Evolutionary conservation across 2,113 vertebrate genomes (phyloP).

Genomic region (Melanocharis versteri): DNA sequence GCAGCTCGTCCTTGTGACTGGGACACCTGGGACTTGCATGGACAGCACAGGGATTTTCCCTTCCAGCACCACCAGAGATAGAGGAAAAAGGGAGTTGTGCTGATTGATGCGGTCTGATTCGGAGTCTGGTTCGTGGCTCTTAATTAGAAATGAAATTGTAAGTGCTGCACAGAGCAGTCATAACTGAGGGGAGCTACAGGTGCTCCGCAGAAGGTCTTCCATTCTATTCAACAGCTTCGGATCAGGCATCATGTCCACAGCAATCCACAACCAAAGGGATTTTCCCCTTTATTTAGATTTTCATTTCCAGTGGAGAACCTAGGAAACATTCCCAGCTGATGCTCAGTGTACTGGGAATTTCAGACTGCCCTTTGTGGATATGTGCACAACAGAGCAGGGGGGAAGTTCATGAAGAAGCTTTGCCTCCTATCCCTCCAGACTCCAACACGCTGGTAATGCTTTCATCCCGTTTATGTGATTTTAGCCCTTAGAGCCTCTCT

Average conservation of each 20-base stretch:
- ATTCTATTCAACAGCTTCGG: background rate
- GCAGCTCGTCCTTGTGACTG: background rate
- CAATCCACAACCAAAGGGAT: background rate
- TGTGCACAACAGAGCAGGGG: background rate
- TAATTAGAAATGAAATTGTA: background rate
- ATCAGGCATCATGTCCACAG: background rate
- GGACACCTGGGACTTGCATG: background rate
- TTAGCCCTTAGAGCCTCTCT: background rate
- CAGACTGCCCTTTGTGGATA: background rate
- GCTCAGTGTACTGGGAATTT: background rate
- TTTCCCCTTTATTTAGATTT: background rate
- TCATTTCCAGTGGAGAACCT: background rate
- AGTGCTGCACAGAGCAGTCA: background rate
- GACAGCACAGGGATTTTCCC: background rate
- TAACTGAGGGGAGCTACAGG: background rate
- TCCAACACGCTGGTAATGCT: background rate
- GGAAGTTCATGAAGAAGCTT: background rate
- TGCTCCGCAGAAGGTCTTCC: background rate
- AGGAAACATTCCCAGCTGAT: background rate
- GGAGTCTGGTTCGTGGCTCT: background rate
- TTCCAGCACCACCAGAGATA: background rate
- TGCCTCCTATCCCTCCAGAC: background rate
- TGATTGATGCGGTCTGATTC: rapidly evolving
- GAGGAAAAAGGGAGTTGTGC: background rate
- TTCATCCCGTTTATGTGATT: background rate